phyloP scores from a whole-genome alignment of 30 jellyfish, hydroid and myxozoan species.

The Sanderia malayensis region DNA sequence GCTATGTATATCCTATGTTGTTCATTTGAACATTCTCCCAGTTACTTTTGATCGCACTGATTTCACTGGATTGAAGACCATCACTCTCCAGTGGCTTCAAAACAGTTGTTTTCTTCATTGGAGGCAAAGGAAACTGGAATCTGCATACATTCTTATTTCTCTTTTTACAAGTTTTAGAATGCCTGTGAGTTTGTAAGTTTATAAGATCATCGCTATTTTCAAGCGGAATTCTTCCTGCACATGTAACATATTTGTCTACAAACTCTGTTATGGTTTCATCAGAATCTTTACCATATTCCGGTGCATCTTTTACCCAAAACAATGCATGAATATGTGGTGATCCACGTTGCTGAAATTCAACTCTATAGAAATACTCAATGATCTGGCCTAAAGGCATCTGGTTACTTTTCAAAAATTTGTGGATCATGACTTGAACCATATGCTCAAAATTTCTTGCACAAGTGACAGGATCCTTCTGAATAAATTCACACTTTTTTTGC shows the following conservation, averaged over 20 bases:
- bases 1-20: too few species aligned
- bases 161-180: constrained; percentile 53
- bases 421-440: constrained; percentile 12
- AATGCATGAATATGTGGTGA: constrained; percentile 49
- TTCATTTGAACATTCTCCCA: too few species aligned
- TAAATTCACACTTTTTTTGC: constrained; percentile 10
- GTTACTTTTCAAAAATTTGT: constrained; percentile 12
- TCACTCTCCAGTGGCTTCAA: too few species aligned
- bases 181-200: constrained; percentile 39
- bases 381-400: constrained; percentile 4
- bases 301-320: constrained; percentile 36
- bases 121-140: constrained; percentile 30
- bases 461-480: constrained; percentile 11
- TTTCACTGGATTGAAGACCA: too few species aligned
- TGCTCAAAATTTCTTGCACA: constrained; percentile 16
- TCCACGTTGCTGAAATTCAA: constrained; percentile 34
- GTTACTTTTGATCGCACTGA: too few species aligned
- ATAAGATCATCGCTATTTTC: constrained; percentile 12
- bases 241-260: constrained; percentile 34
- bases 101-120: too few species aligned
- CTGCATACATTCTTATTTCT: constrained; percentile 24
- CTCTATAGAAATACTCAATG: constrained; percentile 12
- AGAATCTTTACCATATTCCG: constrained; percentile 1
- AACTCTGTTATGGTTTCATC: constrained; percentile 4
- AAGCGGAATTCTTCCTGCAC: background rate